Evolutionary conservation across 2,797 vertebrate species (phyloP), one percentile per base, ranked within the genome.

Genomic region (Eutrigla gurnardus): DNA sequence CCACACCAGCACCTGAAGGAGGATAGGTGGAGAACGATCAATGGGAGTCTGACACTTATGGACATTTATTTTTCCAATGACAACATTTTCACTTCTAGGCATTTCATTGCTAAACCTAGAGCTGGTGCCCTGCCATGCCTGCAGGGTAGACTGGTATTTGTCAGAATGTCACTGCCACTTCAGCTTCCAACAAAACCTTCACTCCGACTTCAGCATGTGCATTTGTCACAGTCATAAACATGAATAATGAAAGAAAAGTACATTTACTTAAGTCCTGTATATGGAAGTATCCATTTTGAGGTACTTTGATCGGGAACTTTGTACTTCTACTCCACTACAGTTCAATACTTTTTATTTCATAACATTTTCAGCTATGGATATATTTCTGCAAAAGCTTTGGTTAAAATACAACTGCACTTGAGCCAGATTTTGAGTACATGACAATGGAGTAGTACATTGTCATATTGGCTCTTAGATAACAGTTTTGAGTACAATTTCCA

Each of bases 1-100:
- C 90, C 90, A 92, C 6, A 92, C 89, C 84, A 93, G 78, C 64
- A 93, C 91, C 91, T 93, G 77, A 8, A 33, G 36, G 54, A 47
- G 49, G 37, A 66, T 33, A 0, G 18, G 46, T 3, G n/a, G 37
- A 71, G 39, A 1, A 5, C 52, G 64, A 78, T 50, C 75, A 75
- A 2, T 4, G 25, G 54, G 37, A 69, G 8, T 5, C 42, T 79
- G 81, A 83, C 78, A 82, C 58, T 9, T 40, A 60, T 14, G 39
- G 52, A 77, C 57, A 57, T 73, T 67, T 70, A 73, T 73, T 65
- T 40, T 7, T 3, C 10, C 25, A 4, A 25, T 39, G 58, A 80
- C 77, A 73, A 39, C 58, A 15, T 60, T 60, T 45, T 33, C 10
- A 53, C 60, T 77, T 47, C 8, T 42, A 69, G 71, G 35, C 75